Evolutionary conservation across 2,888 invertebrate genomes (phyloP).

Genomic region (Tyria jacobaeae): DNA sequence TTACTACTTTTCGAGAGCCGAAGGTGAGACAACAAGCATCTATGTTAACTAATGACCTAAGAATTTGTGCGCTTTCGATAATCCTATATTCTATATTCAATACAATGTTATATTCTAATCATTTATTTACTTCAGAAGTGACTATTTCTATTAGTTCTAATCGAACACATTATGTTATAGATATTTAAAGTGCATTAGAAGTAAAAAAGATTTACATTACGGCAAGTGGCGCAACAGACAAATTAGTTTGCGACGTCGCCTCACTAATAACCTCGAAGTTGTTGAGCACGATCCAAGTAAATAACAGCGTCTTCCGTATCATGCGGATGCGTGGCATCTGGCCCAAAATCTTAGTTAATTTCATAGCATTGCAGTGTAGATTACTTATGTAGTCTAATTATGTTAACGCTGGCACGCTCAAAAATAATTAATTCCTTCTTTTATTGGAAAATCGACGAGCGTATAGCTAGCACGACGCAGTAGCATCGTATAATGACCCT

Average conservation of each 20-base stretch:
- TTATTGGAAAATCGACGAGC: slow-evolving; percentile 13
- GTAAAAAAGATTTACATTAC: slow-evolving; percentile 46
- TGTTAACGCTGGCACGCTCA: neutral
- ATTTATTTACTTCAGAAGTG: slow-evolving; percentile 1
- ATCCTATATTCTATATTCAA: neutral
- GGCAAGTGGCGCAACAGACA: slow-evolving; percentile 50
- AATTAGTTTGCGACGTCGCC: slow-evolving; percentile 67
- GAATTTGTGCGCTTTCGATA: neutral
- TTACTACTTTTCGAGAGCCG: slow-evolving; percentile 6
- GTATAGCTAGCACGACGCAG: slow-evolving; percentile 42
- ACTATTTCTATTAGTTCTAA: slow-evolving; percentile 3
- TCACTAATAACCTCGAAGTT: slow-evolving; percentile 71
- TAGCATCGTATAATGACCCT: slow-evolving; percentile 60
- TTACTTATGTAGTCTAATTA: neutral
- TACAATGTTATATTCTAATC: too few species aligned
- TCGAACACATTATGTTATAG: slow-evolving; percentile 26
- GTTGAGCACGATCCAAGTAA: slow-evolving; percentile 78
- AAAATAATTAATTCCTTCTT: slow-evolving; percentile 9
- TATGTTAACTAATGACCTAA: slow-evolving; percentile 17
- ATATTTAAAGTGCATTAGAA: slow-evolving; percentile 52
- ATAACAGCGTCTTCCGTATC: slow-evolving; percentile 73
- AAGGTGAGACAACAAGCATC: slow-evolving; percentile 16
- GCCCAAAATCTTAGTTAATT: slow-evolving; percentile 62
- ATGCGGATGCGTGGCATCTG: slow-evolving; percentile 68
- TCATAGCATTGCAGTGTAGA: slow-evolving; percentile 32